These are phyloP conservation scores for Ormia ochracea DNA, from an alignment of 2,888 invertebrate species.

Conservation along the genomic window DNA sequence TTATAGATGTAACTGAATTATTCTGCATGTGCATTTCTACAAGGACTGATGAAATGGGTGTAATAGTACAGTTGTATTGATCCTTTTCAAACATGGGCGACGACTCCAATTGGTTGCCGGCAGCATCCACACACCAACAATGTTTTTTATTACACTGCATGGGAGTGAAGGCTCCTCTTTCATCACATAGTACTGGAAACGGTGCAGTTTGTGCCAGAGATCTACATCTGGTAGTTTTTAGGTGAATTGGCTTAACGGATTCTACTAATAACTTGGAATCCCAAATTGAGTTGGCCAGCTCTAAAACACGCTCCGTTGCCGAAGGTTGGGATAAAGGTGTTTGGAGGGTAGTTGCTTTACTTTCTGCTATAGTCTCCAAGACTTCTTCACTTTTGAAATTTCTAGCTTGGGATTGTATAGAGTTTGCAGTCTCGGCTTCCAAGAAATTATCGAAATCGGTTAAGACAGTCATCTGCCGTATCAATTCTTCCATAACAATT, in stretches of 20 bases:
- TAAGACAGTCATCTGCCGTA: constrained; percentile 81
- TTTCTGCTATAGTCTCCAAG: not conserved
- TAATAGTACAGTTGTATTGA: constrained; percentile 80
- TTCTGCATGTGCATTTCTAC: constrained; percentile 85
- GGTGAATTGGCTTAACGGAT: constrained; percentile 68
- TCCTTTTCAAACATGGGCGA: constrained; percentile 80
- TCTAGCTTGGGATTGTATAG: constrained; percentile 1
- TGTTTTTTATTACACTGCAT: constrained; percentile 82
- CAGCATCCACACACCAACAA: constrained; percentile 93
- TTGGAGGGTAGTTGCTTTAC: not conserved
- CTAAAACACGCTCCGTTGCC: constrained; percentile 72
- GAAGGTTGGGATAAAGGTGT: constrained; percentile 71
- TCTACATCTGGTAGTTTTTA: constrained; percentile 77
- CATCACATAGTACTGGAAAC: constrained; percentile 80
- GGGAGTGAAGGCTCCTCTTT: constrained; percentile 84
- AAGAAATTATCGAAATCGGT: constrained; percentile 76
- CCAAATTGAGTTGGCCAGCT: constrained; percentile 71
- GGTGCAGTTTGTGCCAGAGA: constrained; percentile 75
- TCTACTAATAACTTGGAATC: constrained; percentile 75
- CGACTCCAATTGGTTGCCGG: constrained; percentile 83
- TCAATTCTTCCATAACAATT: constrained; percentile 83
- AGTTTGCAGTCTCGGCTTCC: constrained; percentile 64
- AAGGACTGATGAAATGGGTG: constrained; percentile 86
- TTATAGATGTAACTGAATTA: constrained; percentile 78
- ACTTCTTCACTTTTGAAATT: constrained; percentile 57